Evolutionary conservation across 2,113 vertebrate genomes (phyloP), one percentile per base, ranked within the genome.

Genomic region (Erpornis zantholeuca): DNA sequence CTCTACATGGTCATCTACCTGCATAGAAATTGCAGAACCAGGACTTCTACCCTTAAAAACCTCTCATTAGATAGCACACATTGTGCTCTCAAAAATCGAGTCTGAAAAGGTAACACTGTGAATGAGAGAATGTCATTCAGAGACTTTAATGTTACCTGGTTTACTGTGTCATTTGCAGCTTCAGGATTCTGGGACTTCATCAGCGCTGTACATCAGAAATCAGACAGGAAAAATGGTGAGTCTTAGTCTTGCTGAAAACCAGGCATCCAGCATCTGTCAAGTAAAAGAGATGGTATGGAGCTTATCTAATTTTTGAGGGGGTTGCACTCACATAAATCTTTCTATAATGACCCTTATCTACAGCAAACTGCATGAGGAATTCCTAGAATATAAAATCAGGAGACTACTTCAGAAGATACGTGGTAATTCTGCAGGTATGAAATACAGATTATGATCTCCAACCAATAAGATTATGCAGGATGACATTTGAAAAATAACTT

Each of bases 31-130:
- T 42, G 8, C 31, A 66, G 42, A 80, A 61, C 28, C n/a, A 73
- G 45, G 31, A 69, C 12, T 6, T 70, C 4, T 35, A 45, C 6
- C 9, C n/a, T 78, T 47, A 31, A 70, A 80, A 57, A 3, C 3
- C 0, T 1, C 1, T 4, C 12, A 8, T 72, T 65, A 83, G 10
- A 57, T 4, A n/a, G 29, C 5, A 44, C 13, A 19, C 10, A 20
- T 35, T 49, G 33, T 60, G 6, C 10, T 86, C 10, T 86, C 42
- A 88, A 90, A 90, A 79, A 47, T 9, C 16, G 40, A 35, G 17
- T 27, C 35, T 80, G 38, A 68, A 75, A 78, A 63, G 8, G 25
- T 60, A 88, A 36, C 7, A 25, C 6, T 36, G 4, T 27, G 29
- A 71, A 84, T 40, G 19, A 80, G 49, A 52, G 13, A 50, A 38